phyloP scores from a whole-genome alignment of 2,797 vertebrate genomes.

The Falco peregrinus region DNA sequence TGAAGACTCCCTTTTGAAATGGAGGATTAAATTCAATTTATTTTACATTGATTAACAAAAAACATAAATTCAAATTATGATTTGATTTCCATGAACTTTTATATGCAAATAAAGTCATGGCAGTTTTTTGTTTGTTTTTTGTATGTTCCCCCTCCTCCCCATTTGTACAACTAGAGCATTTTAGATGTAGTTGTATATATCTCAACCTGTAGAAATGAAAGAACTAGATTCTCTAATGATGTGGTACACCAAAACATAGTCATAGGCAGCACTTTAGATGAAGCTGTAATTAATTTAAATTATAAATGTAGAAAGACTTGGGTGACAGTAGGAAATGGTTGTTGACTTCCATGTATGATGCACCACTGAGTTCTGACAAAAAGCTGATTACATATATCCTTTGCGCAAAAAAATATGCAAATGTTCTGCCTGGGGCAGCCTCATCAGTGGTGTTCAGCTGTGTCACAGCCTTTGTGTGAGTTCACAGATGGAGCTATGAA shows the following conservation, averaged over 20 bases:
- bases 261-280: not conserved
- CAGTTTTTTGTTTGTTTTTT: not conserved
- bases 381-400: not conserved
- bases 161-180: not conserved
- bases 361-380: not conserved
- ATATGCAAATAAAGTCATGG: not conserved
- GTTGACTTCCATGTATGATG: not conserved
- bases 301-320: not conserved
- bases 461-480: not conserved
- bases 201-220: not conserved
- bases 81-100: not conserved
- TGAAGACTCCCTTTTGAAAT: not conserved
- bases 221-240: not conserved
- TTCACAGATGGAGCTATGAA: not conserved
- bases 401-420: not conserved
- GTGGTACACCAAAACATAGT: not conserved
- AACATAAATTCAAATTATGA: not conserved
- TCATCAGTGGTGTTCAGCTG: not conserved
- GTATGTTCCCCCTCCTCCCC: rapidly evolving
- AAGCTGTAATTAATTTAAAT: not conserved
- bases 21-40: not conserved
- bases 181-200: not conserved
- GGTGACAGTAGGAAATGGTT: not conserved
- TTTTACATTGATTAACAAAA: not conserved
- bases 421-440: not conserved